phyloP scores from a whole-genome alignment of 2,888 invertebrate species.

The Unio delphinus region DNA sequence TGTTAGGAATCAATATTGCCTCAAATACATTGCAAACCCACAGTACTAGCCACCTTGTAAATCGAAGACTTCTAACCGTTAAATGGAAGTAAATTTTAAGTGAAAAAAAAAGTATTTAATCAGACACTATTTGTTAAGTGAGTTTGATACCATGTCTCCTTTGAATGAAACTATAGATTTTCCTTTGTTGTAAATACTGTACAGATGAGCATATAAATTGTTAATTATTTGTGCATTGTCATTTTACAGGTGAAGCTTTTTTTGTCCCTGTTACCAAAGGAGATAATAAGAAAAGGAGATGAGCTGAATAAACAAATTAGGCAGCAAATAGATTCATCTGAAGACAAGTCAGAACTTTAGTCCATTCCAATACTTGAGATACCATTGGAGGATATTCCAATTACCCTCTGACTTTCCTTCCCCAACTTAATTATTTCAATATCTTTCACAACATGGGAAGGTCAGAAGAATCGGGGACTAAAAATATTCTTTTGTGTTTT shows the following conservation, averaged over 20 bases:
- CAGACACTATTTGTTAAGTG: neutral
- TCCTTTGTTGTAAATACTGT: neutral
- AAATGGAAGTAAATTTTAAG: neutral
- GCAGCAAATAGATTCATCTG: constrained; percentile 26
- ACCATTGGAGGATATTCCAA: too few relatives aligned
- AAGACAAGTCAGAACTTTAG: neutral
- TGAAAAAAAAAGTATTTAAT: neutral
- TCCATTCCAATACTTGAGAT: neutral
- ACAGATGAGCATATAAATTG: neutral
- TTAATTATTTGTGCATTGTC: neutral
- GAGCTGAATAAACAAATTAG: constrained; percentile 44
- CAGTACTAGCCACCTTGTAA: too few relatives aligned
- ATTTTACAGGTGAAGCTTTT: constrained; percentile 54
- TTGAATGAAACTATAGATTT: neutral
- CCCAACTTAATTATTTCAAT: too few relatives aligned
- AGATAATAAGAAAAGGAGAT: constrained; percentile 50
- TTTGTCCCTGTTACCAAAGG: constrained; percentile 54
- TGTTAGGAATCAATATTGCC: too few relatives aligned
- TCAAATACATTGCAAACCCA: too few relatives aligned
- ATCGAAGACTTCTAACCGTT: too few relatives aligned
- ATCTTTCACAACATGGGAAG: too few relatives aligned
- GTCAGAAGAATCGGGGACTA: too few relatives aligned
- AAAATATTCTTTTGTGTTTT: too few relatives aligned
- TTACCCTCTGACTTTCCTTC: too few relatives aligned
- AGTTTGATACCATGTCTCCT: neutral